A percentile compares a stretch with the other conserved stretches of the same genome.
phyloP scores from a whole-genome alignment of 2,888 invertebrate genomes.

The Rosalia funebris region DNA sequence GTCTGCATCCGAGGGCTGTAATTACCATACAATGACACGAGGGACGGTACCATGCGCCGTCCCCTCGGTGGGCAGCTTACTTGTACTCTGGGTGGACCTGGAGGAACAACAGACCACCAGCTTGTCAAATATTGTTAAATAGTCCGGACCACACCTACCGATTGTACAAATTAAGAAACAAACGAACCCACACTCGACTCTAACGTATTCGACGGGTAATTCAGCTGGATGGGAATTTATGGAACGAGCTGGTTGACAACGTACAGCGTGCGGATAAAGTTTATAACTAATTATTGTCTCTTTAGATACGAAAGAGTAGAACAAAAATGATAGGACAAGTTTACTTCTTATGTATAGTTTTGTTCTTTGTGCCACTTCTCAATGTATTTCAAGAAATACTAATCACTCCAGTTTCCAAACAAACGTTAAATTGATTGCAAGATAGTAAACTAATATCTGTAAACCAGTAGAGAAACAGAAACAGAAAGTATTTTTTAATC shows the following conservation, averaged over 20 bases:
- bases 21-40: slow-evolving; percentile 41
- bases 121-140: slow-evolving; percentile 32
- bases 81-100: slow-evolving; percentile 25
- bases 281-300: too few relatives aligned
- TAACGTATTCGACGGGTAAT: neutral
- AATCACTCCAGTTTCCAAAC: too few relatives aligned
- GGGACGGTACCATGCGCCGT: slow-evolving; percentile 28
- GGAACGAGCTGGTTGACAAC: neutral
- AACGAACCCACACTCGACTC: slow-evolving; percentile 18
- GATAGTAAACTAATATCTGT: too few relatives aligned
- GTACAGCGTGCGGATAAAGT: too few relatives aligned
- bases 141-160: slow-evolving; percentile 28
- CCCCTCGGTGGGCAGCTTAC: slow-evolving; percentile 23
- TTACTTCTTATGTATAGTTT: too few relatives aligned
- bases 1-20: slow-evolving; percentile 33
- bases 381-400: too few relatives aligned
- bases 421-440: too few relatives aligned
- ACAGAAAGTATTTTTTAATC: too few relatives aligned
- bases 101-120: slow-evolving; percentile 29
- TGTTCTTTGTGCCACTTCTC: too few relatives aligned
- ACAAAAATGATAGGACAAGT: too few relatives aligned
- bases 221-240: neutral
- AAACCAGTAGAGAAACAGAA: too few relatives aligned
- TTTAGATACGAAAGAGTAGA: too few relatives aligned
- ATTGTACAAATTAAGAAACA: slow-evolving; percentile 29